Evolutionary conservation across 2,888 invertebrate genomes (phyloP), one percentile per base, ranked within the genome.

Genomic region (Leptinotarsa rubiginosa): DNA sequence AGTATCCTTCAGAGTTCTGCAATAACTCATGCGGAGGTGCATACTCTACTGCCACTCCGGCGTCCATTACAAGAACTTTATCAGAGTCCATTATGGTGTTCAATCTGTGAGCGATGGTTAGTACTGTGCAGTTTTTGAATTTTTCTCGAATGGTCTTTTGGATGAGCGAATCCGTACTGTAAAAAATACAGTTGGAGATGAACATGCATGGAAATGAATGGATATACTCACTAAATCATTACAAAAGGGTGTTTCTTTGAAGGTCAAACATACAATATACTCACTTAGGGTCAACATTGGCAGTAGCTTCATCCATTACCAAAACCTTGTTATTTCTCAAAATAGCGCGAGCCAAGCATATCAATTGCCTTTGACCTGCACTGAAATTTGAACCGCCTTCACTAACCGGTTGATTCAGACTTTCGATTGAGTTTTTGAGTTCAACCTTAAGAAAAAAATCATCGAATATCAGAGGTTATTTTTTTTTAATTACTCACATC

Each of bases 271-370:
- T 16, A 47, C 16, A 16, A 47, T 41, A 18, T 64, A 87, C 91
- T 90, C 88, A 94, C 94, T 92, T 92, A 74, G 93, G 94, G 88
- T 97, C 97, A 3, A 97, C 96, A 86, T 96, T 97, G 3, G 97
- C 96, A 0, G 97, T 97, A 47, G 97, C 97, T 89, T 97, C 97
- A 83, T 97, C 97, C 77, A 97, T 89, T 31, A 97, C 93, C 2
- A 97, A 89, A 79, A 97, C 91, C 82, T 92, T 93, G 65, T 93
- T 94, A 83, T 93, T 93, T 64, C 93, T 90, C 0, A 97, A 90
- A 77, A 97, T 93, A 0, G 97, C 97, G 79, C 96, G 90, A 13
- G 96, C 97, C 71, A 97, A 88, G 84, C 97, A 97, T 70, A 97
- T 89, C 71, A 97, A 89, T 86, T 97, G 97, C 69, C 96, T 89